phyloP scores from a whole-genome alignment of 1,140 invertebrate genomes.

The Drosophila melanogaster region Release_6_plus_ISO1_MT NT_033779.5:4055001-4055500 shows the following conservation, averaged over 20 bases:
- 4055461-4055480: constrained; percentile 25
- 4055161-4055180: constrained; percentile 35
- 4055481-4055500: constrained; percentile 29
- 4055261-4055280: constrained; percentile 36
- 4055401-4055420: constrained; percentile 32
- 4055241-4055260: constrained; percentile 42
- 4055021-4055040: constrained; percentile 5
- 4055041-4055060: constrained; percentile 30
- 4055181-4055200: constrained; percentile 12
- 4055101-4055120: constrained; percentile 39
- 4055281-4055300: constrained; percentile 20
- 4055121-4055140: not conserved
- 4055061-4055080: constrained; percentile 58
- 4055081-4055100: constrained; percentile 46
- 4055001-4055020: constrained; percentile 37
- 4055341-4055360: constrained; percentile 25
- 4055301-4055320: constrained; percentile 17
- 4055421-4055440: constrained; percentile 30
- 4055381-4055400: constrained; percentile 45
- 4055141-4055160: constrained; percentile 58
- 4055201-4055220: constrained; percentile 47
- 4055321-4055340: constrained; percentile 27
- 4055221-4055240: constrained; percentile 55
- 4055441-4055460: not conserved
- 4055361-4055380: constrained; percentile 51